Percentiles rank a stretch among this genome's conserved stretches.
Conservation (phyloP, 2,113 vertebrate genomes). For the Microcebus lehilahytsara region DNA sequence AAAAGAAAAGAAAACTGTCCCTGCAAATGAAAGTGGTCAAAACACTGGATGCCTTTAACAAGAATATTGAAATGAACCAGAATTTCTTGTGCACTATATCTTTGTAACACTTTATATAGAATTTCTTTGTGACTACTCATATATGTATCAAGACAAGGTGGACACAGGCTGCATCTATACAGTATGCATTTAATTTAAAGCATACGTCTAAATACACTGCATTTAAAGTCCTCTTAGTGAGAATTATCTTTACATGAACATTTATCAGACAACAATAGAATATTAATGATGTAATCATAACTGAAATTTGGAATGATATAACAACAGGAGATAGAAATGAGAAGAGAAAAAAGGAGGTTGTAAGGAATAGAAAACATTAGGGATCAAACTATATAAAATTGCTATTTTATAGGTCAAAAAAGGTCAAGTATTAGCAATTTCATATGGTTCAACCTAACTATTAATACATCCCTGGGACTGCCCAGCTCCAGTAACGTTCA, state of each 20-base stretch:
- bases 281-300: background rate
- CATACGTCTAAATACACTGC: background rate
- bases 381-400: background rate
- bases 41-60: background rate
- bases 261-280: background rate
- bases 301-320: background rate
- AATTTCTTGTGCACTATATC: background rate
- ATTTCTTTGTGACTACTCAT: background rate
- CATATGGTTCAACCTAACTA: background rate
- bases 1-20: background rate
- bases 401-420: background rate
- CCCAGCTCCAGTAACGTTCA: background rate
- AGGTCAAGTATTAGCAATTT: background rate
- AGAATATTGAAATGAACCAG: background rate
- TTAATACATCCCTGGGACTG: background rate
- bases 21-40: background rate
- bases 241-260: slow-evolving; percentile 9
- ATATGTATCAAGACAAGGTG: background rate
- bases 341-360: background rate
- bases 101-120: background rate
- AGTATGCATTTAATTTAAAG: background rate
- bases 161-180: background rate
- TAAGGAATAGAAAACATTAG: background rate
- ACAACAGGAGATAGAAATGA: background rate
- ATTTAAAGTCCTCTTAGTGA: slow-evolving; percentile 35